A percentile compares a stretch with the other conserved stretches of the same genome.
phyloP scores from a whole-genome alignment of 30 jellyfish, hydroid and myxozoan species.

The Cassiopea andromeda region DNA sequence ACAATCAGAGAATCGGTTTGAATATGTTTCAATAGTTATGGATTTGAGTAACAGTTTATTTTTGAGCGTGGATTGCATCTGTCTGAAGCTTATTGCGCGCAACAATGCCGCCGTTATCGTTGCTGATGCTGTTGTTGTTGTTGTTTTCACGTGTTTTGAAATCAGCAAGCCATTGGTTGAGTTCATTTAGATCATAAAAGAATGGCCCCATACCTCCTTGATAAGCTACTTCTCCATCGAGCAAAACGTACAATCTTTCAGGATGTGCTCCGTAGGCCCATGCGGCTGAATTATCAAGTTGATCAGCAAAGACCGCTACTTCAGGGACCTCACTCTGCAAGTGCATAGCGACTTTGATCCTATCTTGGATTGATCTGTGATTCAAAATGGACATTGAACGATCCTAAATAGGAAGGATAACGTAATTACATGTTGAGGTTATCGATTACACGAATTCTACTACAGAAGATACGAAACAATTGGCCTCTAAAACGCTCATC shows the following conservation, averaged over 20 bases:
- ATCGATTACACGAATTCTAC: not conserved
- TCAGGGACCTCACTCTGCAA: constrained; percentile 36
- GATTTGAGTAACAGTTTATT: not conserved
- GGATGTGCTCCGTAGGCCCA: constrained; percentile 75
- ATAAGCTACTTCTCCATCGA: constrained; percentile 64
- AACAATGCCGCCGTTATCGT: not conserved
- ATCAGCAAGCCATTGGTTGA: constrained; percentile 55
- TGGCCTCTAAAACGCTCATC: too few relatives aligned
- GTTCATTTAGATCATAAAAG: constrained; percentile 52
- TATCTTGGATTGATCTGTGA: constrained; percentile 63
- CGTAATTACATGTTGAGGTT: not conserved
- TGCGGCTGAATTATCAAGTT: constrained; percentile 52
- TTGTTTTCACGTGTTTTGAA: constrained; percentile 9
- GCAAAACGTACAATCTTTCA: constrained; percentile 75
- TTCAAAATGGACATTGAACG: not conserved
- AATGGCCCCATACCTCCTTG: constrained; percentile 84
- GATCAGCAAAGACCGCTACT: constrained; percentile 57
- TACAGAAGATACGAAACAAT: not conserved
- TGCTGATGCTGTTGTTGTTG: constrained; percentile 30
- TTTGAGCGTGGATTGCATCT: not conserved
- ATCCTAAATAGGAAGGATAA: constrained; percentile 17
- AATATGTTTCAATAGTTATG: too few relatives aligned
- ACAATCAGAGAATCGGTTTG: too few relatives aligned
- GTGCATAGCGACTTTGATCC: constrained; percentile 56
- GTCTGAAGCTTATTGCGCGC: not conserved